These are phyloP conservation scores for Albula glossodonta DNA, from an alignment of 2,113 vertebrate species.

Conservation along the genomic window DNA sequence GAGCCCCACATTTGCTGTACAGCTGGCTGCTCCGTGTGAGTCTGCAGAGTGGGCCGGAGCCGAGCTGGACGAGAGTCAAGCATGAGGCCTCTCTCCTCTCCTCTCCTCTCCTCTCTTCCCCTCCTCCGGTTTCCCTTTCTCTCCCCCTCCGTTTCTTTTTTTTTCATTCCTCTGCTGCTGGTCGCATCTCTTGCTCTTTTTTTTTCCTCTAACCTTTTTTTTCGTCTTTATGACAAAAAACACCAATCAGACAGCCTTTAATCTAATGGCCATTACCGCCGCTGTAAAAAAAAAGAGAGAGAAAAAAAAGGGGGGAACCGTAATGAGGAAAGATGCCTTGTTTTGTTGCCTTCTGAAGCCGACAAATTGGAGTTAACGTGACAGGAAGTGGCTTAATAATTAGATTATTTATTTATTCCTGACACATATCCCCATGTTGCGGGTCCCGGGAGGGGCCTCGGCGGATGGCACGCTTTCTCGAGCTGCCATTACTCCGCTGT, in stretches of 20 bases:
- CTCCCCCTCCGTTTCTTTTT: conserved; percentile 60
- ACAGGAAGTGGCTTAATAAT: conserved; percentile 93
- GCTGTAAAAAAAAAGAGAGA: conserved; percentile 70
- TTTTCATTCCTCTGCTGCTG: conserved; percentile 61
- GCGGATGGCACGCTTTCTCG: conserved; percentile 81
- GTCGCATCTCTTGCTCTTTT: conserved; percentile 55
- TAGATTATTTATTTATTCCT: conserved; percentile 95
- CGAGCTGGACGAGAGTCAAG: conserved; percentile 87
- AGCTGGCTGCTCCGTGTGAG: conserved; percentile 99
- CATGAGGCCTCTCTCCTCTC: conserved; percentile 62
- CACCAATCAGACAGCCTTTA: conserved; percentile 87
- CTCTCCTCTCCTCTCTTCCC: conserved; percentile 87
- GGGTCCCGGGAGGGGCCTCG: conserved; percentile 83
- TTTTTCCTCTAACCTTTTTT: conserved; percentile 65
- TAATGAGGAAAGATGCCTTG: conserved; percentile 93
- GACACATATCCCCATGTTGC: conserved; percentile 91
- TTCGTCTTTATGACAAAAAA: conserved; percentile 83
- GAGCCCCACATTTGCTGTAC: conserved; percentile 97
- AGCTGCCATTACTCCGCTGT: conserved; percentile 87
- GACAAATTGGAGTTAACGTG: conserved; percentile 93
- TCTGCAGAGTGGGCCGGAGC: conserved; percentile 93
- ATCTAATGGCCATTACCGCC: conserved; percentile 88
- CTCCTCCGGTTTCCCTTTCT: conserved; percentile 75
- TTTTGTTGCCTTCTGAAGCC: conserved; percentile 92
- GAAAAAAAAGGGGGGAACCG: conserved; percentile 63